Evolutionary conservation across 2,888 invertebrate genomes (phyloP), one percentile per base, ranked within the genome.

Genomic region (Pandemis cinnamomeana): DNA sequence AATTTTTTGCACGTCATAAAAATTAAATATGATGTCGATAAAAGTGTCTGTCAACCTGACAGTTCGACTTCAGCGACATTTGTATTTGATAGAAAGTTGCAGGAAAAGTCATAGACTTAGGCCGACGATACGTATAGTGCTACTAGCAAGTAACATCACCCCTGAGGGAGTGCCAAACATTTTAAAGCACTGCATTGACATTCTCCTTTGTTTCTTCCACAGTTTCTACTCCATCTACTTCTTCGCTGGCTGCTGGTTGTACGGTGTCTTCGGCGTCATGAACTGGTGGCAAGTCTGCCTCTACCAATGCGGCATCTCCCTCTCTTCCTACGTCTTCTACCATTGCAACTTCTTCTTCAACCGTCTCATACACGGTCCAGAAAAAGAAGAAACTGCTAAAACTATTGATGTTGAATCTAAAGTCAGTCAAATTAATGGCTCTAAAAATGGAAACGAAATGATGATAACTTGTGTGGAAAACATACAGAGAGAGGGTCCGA

Each of bases 191-290:
- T 61, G 13, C 2, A 42, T 44, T 44, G 44, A 15, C 27, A 7
- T 51, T 6, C 7, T 51, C 7, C 4, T 4, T 20, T 15, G 27
- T 46, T 46, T 67, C 61, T 91, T 1, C 36, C 66, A 8, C 91
- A 92, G 88, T 0, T 93, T 92, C 78, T 94, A 94, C 79, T 82
- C 88, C 0, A 91, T 95, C 69, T 93, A 92, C 84, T 91, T 94
- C 81, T 79, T 91, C 80, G 83, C 91, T 7, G 82, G 90, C 61
- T 86, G 94, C 42, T 94, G 95, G 95, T 80, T 95, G 5, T 95
- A 95, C 84, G 91, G 90, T 2, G 84, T 95, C 69, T 94, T 95
- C 83, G 91, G 91, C 48, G 81, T 93, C 75, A 88, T 95, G 89
- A 91, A 87, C 77, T 94, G 95, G 94, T 92, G 94, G 87, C 93